Percentiles rank a stretch among this genome's conserved stretches.
These are phyloP conservation scores for Polypterus senegalus DNA, from an alignment of 2,113 vertebrate genomes.

Conservation along the genomic window DNA sequence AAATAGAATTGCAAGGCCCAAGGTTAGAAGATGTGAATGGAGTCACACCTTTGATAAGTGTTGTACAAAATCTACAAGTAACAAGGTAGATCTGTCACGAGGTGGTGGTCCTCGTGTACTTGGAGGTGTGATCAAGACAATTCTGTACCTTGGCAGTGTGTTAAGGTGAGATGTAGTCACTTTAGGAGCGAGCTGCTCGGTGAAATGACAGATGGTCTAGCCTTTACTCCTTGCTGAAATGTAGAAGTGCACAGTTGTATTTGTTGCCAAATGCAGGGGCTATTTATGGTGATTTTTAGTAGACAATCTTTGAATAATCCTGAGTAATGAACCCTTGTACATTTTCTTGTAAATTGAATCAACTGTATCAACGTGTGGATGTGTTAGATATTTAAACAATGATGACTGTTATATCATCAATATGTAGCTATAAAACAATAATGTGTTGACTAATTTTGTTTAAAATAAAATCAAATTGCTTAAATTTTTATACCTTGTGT, in stretches of 20 bases:
- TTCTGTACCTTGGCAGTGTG: slow-evolving; percentile 26
- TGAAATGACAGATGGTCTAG: background rate
- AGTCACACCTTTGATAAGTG: slow-evolving; percentile 14
- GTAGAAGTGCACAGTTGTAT: background rate
- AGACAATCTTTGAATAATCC: slow-evolving; percentile 6
- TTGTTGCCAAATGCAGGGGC: background rate
- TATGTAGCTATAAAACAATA: slow-evolving; percentile 1
- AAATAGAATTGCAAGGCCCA: background rate
- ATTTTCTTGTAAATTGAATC: background rate
- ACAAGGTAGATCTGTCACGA: too few relatives aligned
- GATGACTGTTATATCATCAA: background rate
- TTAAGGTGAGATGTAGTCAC: slow-evolving; percentile 2
- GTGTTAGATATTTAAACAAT: background rate
- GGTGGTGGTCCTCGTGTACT: slow-evolving; percentile 7
- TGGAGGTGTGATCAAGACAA: slow-evolving; percentile 17
- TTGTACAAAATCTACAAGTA: too few relatives aligned
- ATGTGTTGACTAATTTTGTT: too few relatives aligned
- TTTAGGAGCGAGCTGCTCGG: background rate
- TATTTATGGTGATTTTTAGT: slow-evolving; percentile 1
- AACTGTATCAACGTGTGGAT: slow-evolving; percentile 1
- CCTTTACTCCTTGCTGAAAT: background rate
- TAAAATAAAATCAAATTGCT: too few relatives aligned
- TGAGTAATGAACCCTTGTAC: background rate
- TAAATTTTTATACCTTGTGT: too few relatives aligned
- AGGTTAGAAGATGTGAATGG: slow-evolving; percentile 10